Base-by-base conservation (phyloP, 2,797 vertebrate species). In the Apogon hyalosoma region DNA sequence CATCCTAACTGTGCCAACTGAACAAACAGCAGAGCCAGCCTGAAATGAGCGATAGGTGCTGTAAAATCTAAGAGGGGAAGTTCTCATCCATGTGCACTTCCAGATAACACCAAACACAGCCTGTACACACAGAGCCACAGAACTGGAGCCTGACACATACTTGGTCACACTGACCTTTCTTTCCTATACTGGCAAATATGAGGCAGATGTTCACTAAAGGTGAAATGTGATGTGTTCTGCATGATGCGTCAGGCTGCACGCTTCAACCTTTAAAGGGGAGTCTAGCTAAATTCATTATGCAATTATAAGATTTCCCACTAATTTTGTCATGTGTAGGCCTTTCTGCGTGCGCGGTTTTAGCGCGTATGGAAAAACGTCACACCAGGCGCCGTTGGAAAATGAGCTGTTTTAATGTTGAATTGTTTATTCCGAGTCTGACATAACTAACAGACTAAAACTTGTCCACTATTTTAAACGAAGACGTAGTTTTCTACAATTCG, bases 61-160 rank as follows among this genome's bases (percentile, higher is more conserved):
- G 46, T 58, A 69, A 58, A 74, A 49, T 12, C 36, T n/a, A 24
- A 24, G 5, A n/a, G 15, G 64, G 79, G 83, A 80, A 82, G 74
- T 71, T 69, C 12, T 61, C 53, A 54, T 68, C 68, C 60, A 13
- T 71, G 76, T 80, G 80, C 45, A 53, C 57, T 11, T 56, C 45
- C 28, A 78, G 72, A 83, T 84, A 75, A 71, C 55, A 63, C 16
- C 14, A 45, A 63, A 55, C 33, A 54, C 43, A 42, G 24, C 15
- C 10, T 41, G 12, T 11, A 33, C 59, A 19, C n/a, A 3, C n/a
- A 63, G 69, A 59, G 9, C 56, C 45, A 54, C 62, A 58, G 24
- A 66, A 48, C 50, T 19, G 33, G 39, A 53, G 38, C 5, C 2
- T 3, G 5, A n/a, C 13, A 4, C 33, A 24, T 43, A 4, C 36